Percentiles rank a stretch among this genome's conserved stretches.
Evolutionary conservation across 2,113 vertebrate genomes (phyloP).

Genomic region (Corydoras maculifer): DNA sequence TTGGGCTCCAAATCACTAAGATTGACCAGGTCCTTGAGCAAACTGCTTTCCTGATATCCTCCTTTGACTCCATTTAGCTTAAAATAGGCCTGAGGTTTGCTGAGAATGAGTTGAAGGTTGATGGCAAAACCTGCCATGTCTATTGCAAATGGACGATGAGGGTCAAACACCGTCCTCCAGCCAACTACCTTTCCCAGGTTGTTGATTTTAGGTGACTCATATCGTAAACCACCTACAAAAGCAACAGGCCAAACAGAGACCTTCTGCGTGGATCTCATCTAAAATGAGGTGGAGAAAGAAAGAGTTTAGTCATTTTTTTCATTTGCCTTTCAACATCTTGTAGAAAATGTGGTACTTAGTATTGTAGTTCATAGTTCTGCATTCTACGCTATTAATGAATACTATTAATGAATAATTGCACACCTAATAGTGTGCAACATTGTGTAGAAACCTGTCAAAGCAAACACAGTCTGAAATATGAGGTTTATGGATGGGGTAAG

Average conservation of each 20-base stretch:
- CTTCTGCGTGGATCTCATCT: constrained; percentile 91
- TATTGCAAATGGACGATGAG: constrained; percentile 93
- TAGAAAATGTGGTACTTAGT: too few relatives aligned
- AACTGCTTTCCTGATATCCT: constrained; percentile 96
- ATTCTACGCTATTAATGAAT: too few relatives aligned
- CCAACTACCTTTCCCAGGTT: constrained; percentile 92
- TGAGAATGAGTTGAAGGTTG: constrained; percentile 90
- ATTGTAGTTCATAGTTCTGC: too few relatives aligned
- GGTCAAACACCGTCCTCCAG: constrained; percentile 97
- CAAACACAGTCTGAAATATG: too few relatives aligned
- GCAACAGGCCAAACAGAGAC: constrained; percentile 97
- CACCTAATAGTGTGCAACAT: too few relatives aligned
- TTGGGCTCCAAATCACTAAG: constrained; percentile 93
- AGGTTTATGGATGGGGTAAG: too few relatives aligned
- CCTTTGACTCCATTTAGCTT: constrained; percentile 94
- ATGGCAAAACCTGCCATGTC: constrained; percentile 98
- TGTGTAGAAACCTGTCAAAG: too few relatives aligned
- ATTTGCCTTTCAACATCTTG: too few relatives aligned
- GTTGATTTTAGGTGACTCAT: constrained; percentile 91
- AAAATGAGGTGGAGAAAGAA: too few relatives aligned
- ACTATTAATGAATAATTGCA: too few relatives aligned
- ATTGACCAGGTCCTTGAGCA: constrained; percentile 91
- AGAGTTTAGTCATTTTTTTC: too few relatives aligned
- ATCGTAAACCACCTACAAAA: constrained; percentile 90
- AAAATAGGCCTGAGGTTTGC: constrained; percentile 94